A percentile compares a stretch with the other conserved stretches of the same genome.
Conservation (phyloP, 1,140 invertebrate species). For the Drosophila fuyamai region DNA sequence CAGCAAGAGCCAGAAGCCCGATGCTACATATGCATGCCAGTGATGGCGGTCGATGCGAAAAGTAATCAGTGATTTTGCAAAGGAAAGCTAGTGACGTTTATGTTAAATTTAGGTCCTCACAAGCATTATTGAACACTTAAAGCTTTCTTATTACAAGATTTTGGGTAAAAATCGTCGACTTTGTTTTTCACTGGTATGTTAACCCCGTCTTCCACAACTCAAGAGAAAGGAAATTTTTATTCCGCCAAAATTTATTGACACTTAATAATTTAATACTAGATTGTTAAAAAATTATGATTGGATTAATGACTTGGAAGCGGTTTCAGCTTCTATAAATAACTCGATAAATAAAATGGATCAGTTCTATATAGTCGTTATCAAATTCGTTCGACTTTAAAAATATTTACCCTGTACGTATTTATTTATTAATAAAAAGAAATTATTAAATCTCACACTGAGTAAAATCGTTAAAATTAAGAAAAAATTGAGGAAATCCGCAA, state of each 20-base stretch:
- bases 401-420: too few species aligned
- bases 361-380: too few species aligned
- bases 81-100: background rate
- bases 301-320: background rate
- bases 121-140: background rate
- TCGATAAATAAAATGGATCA: too few species aligned
- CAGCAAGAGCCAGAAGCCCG: constrained; percentile 36
- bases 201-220: background rate
- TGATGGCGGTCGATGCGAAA: constrained; percentile 20
- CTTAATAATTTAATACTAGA: too few species aligned
- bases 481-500: too few species aligned
- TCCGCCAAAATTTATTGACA: background rate
- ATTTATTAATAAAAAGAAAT: too few species aligned
- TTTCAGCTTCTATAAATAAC: too few species aligned
- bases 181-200: background rate
- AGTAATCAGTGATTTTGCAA: constrained; percentile 11
- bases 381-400: too few species aligned
- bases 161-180: background rate
- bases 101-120: background rate
- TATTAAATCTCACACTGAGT: too few species aligned
- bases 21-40: constrained; percentile 20
- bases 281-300: background rate
- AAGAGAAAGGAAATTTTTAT: background rate
- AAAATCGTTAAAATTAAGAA: too few species aligned
- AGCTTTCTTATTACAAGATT: too few species aligned